These are phyloP conservation scores for Hesperophylax magnus DNA, from an alignment of 1,140 invertebrate genomes.

Conservation along the genomic window DNA sequence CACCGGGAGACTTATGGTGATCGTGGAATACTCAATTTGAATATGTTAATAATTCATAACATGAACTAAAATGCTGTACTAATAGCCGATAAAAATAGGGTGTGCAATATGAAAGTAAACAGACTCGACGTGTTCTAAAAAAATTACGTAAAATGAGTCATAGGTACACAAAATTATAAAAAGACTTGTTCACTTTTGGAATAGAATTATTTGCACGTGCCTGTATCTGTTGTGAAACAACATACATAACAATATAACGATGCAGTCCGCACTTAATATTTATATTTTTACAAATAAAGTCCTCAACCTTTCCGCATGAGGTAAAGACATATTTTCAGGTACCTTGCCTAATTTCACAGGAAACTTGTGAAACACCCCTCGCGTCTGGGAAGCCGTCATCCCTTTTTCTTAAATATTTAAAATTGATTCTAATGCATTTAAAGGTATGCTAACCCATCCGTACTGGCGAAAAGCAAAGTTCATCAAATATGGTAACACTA, in stretches of 20 bases:
- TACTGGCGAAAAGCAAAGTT: slow-evolving; percentile 23
- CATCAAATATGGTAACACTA: slow-evolving; percentile 22
- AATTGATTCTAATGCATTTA: slow-evolving; percentile 36
- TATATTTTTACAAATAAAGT: slow-evolving; percentile 9
- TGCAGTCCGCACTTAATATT: slow-evolving; percentile 18
- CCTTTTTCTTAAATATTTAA: background rate
- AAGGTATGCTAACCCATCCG: slow-evolving; percentile 25
- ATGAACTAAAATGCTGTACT: too few species aligned
- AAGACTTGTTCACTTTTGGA: slow-evolving; percentile 8
- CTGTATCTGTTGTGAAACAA: slow-evolving; percentile 21
- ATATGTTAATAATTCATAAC: too few species aligned
- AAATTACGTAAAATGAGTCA: too few species aligned
- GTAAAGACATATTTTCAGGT: slow-evolving; percentile 46
- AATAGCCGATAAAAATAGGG: too few species aligned
- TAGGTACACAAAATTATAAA: too few species aligned
- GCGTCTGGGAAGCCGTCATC: background rate
- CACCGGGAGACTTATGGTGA: too few species aligned
- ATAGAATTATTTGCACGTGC: background rate
- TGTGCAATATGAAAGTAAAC: too few species aligned
- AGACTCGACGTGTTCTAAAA: too few species aligned
- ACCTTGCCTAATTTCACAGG: slow-evolving; percentile 41
- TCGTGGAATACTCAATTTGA: too few species aligned
- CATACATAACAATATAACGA: background rate
- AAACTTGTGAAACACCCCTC: slow-evolving; percentile 28
- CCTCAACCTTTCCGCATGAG: slow-evolving; percentile 5